Conservation (phyloP, 2,888 invertebrate genomes). For the Lithophane leautieri region DNA sequence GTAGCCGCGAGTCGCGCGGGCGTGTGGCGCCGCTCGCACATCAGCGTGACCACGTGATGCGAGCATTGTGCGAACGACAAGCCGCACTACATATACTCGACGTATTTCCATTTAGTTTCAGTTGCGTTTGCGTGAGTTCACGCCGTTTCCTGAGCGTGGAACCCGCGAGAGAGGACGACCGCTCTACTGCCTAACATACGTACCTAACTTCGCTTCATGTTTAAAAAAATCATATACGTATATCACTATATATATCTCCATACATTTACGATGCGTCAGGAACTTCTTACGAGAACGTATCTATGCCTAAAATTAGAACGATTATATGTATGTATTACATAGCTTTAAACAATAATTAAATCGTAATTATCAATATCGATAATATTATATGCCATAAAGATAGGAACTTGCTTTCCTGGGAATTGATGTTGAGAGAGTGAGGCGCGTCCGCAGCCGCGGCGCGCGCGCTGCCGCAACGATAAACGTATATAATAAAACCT, state of each 20-base stretch:
- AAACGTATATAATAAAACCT: conserved; percentile 90
- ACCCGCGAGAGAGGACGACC: conserved; percentile 88
- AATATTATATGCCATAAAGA: conserved; percentile 91
- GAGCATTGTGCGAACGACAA: conserved; percentile 62
- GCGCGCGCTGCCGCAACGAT: conserved; percentile 86
- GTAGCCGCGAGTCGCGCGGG: conserved; percentile 61
- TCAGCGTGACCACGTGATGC: conserved; percentile 61
- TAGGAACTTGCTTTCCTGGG: conserved; percentile 91
- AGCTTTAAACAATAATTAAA: conserved; percentile 91
- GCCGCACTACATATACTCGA: conserved; percentile 56
- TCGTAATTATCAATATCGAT: conserved; percentile 91
- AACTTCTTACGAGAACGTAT: conserved; percentile 91
- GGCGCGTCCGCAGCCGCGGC: conserved; percentile 86
- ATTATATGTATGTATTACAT: conserved; percentile 91
- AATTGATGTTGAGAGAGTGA: conserved; percentile 87
- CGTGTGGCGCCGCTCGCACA: conserved; percentile 52
- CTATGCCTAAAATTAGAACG: conserved; percentile 91
- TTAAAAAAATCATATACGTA: conserved; percentile 91
- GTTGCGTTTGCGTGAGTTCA: conserved; percentile 66
- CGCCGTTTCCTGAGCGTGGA: conserved; percentile 70
- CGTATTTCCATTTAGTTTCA: conserved; percentile 58
- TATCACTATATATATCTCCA: conserved; percentile 90
- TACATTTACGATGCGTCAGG: conserved; percentile 91
- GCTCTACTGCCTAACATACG: conserved; percentile 90
- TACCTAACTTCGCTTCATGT: conserved; percentile 90